A percentile compares a stretch with the other conserved stretches of the same genome.
phyloP scores from a whole-genome alignment of 2,113 vertebrate species.

The Galeopterus variegatus region DNA sequence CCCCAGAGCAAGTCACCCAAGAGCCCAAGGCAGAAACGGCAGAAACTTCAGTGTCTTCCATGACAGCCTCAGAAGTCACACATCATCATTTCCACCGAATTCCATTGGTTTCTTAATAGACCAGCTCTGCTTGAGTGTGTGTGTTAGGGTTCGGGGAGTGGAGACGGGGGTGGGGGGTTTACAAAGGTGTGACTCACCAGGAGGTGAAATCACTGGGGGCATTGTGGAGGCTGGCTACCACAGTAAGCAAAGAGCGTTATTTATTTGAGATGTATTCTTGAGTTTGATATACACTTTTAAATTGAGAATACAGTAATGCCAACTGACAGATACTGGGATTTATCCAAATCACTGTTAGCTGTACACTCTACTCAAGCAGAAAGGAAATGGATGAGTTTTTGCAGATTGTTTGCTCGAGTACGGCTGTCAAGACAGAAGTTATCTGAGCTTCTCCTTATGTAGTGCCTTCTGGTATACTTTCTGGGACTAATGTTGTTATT shows the following conservation, averaged over 20 bases:
- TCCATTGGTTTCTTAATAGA: background rate
- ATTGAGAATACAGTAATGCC: background rate
- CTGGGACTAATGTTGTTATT: background rate
- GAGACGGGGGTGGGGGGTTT: background rate
- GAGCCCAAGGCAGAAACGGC: background rate
- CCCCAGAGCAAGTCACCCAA: background rate
- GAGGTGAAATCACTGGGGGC: background rate
- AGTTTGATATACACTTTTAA: constrained; percentile 13
- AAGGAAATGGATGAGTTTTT: background rate
- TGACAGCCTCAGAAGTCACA: background rate
- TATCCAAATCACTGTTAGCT: background rate
- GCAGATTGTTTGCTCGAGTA: background rate
- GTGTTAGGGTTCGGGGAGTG: too few relatives aligned
- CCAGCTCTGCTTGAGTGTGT: background rate
- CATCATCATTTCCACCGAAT: background rate
- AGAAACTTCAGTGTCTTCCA: background rate
- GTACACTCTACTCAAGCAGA: background rate
- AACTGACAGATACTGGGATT: background rate
- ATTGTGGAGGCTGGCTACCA: background rate
- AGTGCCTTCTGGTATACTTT: background rate
- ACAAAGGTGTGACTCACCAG: background rate
- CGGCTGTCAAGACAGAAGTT: background rate
- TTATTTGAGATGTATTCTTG: constrained; percentile 20
- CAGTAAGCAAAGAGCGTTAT: background rate
- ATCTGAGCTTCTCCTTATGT: background rate